Evolutionary conservation across 2,888 invertebrate genomes (phyloP).

Genomic region (Saturnia pavonia): DNA sequence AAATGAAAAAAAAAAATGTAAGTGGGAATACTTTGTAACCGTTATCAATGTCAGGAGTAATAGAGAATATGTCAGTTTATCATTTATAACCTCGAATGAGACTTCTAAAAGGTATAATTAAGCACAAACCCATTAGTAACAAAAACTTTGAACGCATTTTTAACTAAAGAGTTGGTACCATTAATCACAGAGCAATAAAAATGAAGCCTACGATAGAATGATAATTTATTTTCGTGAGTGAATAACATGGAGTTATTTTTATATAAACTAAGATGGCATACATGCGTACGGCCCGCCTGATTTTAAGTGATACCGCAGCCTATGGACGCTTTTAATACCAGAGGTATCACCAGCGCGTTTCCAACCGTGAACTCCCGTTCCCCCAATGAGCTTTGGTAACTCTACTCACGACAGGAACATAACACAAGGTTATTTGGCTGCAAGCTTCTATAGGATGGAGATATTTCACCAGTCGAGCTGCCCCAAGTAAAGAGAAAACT

Average conservation of each 20-base stretch:
- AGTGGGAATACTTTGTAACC: neutral
- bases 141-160: conserved; percentile 11
- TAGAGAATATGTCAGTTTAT: neutral
- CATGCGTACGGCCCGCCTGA: no score
- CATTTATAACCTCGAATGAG: neutral
- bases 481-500: no score
- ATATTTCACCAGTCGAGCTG: no score
- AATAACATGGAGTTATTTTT: neutral
- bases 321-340: no score
- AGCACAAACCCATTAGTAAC: neutral
- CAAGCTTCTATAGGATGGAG: no score
- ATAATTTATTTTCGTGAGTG: neutral
- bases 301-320: no score
- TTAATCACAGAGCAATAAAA: conserved; percentile 8
- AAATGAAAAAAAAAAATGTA: neutral
- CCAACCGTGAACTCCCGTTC: no score
- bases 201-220: neutral
- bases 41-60: neutral
- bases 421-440: no score
- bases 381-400: no score
- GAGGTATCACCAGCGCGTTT: no score
- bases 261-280: no score
- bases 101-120: neutral
- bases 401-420: no score
- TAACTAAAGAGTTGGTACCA: neutral